Conservation (phyloP, 2,113 vertebrate species). For the Ceyx cyanopectus region DNA sequence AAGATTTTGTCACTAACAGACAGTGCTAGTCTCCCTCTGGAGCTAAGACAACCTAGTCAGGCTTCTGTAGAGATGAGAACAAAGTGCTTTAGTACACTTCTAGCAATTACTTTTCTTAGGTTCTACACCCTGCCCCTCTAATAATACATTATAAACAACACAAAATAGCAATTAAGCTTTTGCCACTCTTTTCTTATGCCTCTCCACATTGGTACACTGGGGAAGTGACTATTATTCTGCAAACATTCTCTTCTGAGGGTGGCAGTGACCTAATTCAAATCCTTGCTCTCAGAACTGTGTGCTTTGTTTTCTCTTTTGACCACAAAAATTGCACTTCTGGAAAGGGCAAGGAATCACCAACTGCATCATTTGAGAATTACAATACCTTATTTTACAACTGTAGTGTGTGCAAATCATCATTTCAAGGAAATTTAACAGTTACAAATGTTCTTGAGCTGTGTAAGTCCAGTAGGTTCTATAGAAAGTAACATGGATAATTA, state of each 20-base stretch:
- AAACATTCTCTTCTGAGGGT: not conserved
- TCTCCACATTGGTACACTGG: not conserved
- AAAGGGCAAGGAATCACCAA: not conserved
- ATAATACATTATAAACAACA: not conserved
- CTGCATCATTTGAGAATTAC: not conserved
- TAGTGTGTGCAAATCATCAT: not conserved
- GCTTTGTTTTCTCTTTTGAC: not conserved
- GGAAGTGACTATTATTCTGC: not conserved
- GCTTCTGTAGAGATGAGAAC: not conserved
- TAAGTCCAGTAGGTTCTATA: constrained; percentile 7
- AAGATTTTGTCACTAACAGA: not conserved
- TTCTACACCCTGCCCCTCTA: not conserved
- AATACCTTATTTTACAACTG: constrained; percentile 18
- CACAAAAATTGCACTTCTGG: not conserved
- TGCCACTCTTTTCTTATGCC: not conserved
- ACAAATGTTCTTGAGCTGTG: not conserved
- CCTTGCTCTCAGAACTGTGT: not conserved
- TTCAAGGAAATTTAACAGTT: not conserved
- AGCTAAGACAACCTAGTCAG: not conserved
- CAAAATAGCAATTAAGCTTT: not conserved
- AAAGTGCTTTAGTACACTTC: not conserved
- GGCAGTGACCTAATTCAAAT: not conserved
- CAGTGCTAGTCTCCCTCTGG: not conserved
- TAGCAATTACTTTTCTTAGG: not conserved
- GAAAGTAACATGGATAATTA: constrained; percentile 6